Conservation (phyloP, 1,140 invertebrate genomes). For the Sweltsa coloradensis region DNA sequence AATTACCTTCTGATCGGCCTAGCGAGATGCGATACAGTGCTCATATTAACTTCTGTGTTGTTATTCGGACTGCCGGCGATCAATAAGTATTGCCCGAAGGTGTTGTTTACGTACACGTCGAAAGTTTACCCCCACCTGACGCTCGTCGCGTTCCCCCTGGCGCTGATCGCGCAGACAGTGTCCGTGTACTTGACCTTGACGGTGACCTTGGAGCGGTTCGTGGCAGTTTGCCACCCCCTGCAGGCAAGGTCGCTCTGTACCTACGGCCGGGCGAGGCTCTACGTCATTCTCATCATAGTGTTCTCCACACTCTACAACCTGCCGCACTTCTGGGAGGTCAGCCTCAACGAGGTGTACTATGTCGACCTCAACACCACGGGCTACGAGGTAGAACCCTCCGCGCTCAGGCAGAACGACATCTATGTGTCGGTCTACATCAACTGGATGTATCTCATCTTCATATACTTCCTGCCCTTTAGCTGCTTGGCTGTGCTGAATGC, state of each 20-base stretch:
- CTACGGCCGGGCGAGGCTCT: constrained; percentile 72
- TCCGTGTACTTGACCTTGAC: constrained; percentile 91
- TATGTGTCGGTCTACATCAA: constrained; percentile 84
- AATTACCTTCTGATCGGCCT: constrained; percentile 86
- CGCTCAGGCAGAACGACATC: constrained; percentile 50
- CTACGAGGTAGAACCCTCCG: constrained; percentile 56
- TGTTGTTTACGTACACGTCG: not conserved
- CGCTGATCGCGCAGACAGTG: constrained; percentile 78
- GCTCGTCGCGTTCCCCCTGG: constrained; percentile 73
- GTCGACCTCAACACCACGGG: constrained; percentile 41
- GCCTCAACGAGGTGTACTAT: not conserved
- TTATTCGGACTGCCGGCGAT: constrained; percentile 78
- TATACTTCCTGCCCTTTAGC: constrained; percentile 82
- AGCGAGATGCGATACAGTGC: constrained; percentile 78
- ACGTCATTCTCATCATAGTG: constrained; percentile 69
- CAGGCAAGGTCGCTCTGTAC: constrained; percentile 80
- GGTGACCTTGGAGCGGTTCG: constrained; percentile 90
- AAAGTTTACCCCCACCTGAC: constrained; percentile 65
- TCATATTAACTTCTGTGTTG: constrained; percentile 75
- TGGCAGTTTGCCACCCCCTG: constrained; percentile 91
- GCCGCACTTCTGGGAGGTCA: constrained; percentile 39
- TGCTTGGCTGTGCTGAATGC: constrained; percentile 76
- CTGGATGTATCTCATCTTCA: constrained; percentile 84
- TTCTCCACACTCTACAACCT: constrained; percentile 82
- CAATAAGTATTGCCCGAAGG: constrained; percentile 44